Evolutionary conservation across 2,797 vertebrate genomes (phyloP).

Genomic region (Brachyalestes nurse): DNA sequence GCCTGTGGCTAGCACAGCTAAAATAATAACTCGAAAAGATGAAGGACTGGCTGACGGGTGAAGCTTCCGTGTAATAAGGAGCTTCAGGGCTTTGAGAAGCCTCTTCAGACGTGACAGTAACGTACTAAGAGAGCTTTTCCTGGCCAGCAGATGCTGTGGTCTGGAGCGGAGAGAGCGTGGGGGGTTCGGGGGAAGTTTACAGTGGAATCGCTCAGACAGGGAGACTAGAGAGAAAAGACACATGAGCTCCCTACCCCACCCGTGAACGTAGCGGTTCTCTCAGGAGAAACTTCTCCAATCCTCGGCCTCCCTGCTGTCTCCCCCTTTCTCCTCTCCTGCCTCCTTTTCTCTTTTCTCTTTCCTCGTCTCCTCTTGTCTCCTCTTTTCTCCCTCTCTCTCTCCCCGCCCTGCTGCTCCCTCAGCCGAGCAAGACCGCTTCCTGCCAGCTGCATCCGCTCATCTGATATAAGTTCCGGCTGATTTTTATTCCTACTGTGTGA

Average conservation of each 20-base stretch:
- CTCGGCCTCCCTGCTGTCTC: constrained; percentile 51
- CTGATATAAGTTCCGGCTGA: not conserved
- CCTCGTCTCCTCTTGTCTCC: constrained; percentile 24
- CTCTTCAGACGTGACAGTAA: not conserved
- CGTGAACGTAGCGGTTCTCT: constrained; percentile 28
- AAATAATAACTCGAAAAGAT: not conserved
- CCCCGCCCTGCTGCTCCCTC: constrained; percentile 7
- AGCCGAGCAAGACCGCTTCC: not conserved
- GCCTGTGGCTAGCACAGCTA: not conserved
- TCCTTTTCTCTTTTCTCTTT: constrained; percentile 17
- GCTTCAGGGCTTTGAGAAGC: not conserved
- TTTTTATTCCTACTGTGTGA: no score
- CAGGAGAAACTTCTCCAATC: constrained; percentile 41
- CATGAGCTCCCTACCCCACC: constrained; percentile 56
- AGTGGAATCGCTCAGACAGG: not conserved
- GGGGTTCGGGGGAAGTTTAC: not conserved
- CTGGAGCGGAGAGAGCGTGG: no score
- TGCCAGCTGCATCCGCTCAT: not conserved
- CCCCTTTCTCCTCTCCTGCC: constrained; percentile 31
- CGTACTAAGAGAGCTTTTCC: not conserved
- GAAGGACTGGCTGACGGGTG: not conserved
- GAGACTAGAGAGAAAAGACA: not conserved
- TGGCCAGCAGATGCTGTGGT: no score
- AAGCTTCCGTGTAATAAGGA: not conserved
- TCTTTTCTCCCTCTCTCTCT: not conserved